Percentiles rank a stretch among this genome's conserved stretches.
Conservation (phyloP, 92 coral and sea anemone genomes). For the Hydrozoanthus gracilis region DNA sequence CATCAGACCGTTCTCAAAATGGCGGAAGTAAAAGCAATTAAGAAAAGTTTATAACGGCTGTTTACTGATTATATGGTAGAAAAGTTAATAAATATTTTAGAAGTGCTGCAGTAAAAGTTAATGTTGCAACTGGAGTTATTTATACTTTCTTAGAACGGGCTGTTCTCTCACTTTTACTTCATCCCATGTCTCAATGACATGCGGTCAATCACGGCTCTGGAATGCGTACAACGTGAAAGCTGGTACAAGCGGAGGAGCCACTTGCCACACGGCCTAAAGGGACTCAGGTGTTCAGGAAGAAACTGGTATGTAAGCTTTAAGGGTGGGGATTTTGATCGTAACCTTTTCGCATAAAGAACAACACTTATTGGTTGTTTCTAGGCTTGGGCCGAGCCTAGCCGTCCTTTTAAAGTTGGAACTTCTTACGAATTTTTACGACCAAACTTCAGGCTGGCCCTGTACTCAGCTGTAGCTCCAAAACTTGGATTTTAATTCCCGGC, state of each 20-base stretch:
- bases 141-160: too few species aligned
- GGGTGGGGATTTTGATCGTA: not conserved
- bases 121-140: too few species aligned
- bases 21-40: too few species aligned
- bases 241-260: not conserved
- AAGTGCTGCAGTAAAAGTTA: too few species aligned
- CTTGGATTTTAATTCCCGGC: conserved; percentile 6
- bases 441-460: conserved; percentile 10
- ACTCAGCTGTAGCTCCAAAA: not conserved
- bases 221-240: not conserved
- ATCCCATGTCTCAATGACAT: too few species aligned
- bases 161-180: too few species aligned
- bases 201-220: not conserved
- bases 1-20: too few species aligned
- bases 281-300: not conserved
- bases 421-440: conserved; percentile 1
- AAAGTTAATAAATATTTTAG: too few species aligned
- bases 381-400: conserved; percentile 4
- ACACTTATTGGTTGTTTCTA: conserved; percentile 1
- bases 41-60: too few species aligned
- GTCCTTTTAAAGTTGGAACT: conserved; percentile 7
- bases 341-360: not conserved
- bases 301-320: not conserved
- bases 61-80: too few species aligned
- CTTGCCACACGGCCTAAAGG: conserved; percentile 3